Evolutionary conservation across 2,888 invertebrate genomes (phyloP).

Genomic region (Marronus borbonicus): DNA sequence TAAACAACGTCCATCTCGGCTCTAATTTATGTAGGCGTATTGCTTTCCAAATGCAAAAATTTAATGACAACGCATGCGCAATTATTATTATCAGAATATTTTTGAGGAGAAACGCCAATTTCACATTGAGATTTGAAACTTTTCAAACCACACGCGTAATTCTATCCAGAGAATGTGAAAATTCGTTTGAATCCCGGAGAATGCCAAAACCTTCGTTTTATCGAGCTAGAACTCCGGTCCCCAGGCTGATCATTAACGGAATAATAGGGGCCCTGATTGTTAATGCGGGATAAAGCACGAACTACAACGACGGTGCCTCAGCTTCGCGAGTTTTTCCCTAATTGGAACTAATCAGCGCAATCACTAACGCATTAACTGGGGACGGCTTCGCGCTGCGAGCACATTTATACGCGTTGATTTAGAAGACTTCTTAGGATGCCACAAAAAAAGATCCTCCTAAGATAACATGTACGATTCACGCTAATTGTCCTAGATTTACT

Average conservation of each 20-base stretch:
- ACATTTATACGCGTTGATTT: background rate
- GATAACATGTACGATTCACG: background rate
- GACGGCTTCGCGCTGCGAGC: background rate
- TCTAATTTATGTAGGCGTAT: no score
- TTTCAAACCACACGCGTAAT: no score
- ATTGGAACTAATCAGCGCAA: slow-evolving; percentile 43
- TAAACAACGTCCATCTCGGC: no score
- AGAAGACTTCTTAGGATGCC: background rate
- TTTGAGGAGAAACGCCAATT: no score
- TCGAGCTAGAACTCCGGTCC: slow-evolving; percentile 13
- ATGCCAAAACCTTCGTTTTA: slow-evolving; percentile 8
- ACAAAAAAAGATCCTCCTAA: background rate
- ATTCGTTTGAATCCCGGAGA: no score
- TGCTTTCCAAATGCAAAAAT: no score
- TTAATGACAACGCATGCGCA: no score
- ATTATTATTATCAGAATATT: no score
- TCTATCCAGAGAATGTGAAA: no score
- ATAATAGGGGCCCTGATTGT: slow-evolving; percentile 42
- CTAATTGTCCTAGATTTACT: no score
- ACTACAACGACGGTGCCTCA: slow-evolving; percentile 14
- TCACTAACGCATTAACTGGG: slow-evolving; percentile 16
- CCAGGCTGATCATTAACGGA: slow-evolving; percentile 32
- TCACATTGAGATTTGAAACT: no score
- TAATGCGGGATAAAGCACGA: slow-evolving; percentile 46
- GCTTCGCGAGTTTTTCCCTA: slow-evolving; percentile 39